Conservation (phyloP, 2,113 vertebrate species). For the Phocoena sinus region DNA sequence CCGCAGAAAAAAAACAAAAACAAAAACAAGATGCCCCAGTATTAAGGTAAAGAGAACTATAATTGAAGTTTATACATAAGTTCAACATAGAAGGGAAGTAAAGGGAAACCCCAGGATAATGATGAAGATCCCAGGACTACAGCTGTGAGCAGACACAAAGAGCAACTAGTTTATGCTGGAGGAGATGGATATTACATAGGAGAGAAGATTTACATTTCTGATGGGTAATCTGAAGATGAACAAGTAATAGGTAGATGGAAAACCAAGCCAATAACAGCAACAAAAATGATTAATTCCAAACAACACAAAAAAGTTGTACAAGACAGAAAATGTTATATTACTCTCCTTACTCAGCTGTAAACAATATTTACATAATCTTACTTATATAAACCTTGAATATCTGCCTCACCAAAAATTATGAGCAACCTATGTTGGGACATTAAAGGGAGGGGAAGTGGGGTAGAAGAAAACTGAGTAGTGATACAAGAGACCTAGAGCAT, state of each 20-base stretch:
- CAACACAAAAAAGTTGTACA: background rate
- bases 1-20: no score
- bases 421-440: background rate
- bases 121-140: background rate
- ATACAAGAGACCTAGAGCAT: background rate
- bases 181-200: background rate
- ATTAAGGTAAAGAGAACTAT: background rate
- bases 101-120: background rate
- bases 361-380: slow-evolving; percentile 19
- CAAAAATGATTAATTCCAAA: slow-evolving; percentile 13
- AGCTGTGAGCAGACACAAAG: background rate
- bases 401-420: background rate
- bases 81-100: background rate
- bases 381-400: background rate
- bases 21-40: background rate
- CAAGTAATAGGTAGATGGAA: background rate
- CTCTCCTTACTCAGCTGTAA: background rate
- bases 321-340: background rate
- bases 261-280: background rate
- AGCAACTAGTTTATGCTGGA: background rate
- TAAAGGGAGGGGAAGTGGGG: background rate
- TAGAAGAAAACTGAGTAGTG: no score
- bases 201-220: background rate
- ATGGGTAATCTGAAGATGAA: background rate
- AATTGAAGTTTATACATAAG: background rate